A percentile compares a stretch with the other conserved stretches of the same genome.
phyloP scores from a whole-genome alignment of 37 sponge, comb jelly and placozoan genomes.

The Cladorhizidae sp. region DNA sequence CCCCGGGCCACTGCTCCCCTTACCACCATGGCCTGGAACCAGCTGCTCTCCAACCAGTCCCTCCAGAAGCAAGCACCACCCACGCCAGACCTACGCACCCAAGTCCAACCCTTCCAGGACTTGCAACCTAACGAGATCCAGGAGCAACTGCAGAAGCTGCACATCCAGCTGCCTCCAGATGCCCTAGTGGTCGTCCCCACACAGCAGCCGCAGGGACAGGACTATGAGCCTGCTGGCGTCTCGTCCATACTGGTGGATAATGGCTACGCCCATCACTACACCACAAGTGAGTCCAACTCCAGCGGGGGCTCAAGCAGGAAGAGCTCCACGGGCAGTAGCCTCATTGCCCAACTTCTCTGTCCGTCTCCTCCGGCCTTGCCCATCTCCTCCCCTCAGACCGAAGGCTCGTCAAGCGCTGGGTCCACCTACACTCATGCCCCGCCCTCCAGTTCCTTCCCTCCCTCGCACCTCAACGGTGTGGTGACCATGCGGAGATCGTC shows the following conservation, averaged over 20 bases:
- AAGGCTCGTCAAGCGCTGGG: background rate
- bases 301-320: slow-evolving; percentile 10
- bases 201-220: background rate
- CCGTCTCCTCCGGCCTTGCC: slow-evolving; percentile 32
- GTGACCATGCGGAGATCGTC: background rate
- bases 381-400: slow-evolving; percentile 12
- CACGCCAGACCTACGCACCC: slow-evolving; percentile 37
- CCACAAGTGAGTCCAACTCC: too few relatives aligned
- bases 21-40: slow-evolving; percentile 5
- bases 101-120: slow-evolving; percentile 68
- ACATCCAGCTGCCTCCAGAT: slow-evolving; percentile 47
- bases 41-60: background rate
- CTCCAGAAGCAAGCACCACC: slow-evolving; percentile 6
- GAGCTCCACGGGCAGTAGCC: slow-evolving; percentile 24
- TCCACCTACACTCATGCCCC: slow-evolving; percentile 1
- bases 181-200: background rate
- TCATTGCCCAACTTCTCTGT: slow-evolving; percentile 34
- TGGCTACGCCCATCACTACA: background rate
- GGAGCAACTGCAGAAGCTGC: slow-evolving; percentile 65
- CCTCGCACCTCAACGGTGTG: background rate
- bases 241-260: background rate
- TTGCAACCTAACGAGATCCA: slow-evolving; percentile 53
- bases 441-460: background rate
- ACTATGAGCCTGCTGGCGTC: background rate
- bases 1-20: background rate